phyloP scores from a whole-genome alignment of 2,113 vertebrate species.

The Gambusia affinis region DNA sequence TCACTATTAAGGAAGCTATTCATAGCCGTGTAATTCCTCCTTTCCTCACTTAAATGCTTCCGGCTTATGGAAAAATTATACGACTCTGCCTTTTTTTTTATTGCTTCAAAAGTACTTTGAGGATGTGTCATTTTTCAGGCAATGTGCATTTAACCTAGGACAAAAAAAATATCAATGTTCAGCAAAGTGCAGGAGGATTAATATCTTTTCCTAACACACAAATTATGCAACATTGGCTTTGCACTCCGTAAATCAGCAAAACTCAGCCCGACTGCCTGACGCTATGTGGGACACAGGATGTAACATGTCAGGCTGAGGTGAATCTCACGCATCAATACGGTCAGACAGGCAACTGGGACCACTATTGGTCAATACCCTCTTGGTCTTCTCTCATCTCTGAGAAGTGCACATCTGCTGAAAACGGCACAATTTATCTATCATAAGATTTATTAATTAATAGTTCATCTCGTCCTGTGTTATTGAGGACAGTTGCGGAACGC shows the following conservation, averaged over 20 bases:
- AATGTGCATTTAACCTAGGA: conserved; percentile 71
- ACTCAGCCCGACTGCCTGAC: conserved; percentile 31
- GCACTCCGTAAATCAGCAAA: conserved; percentile 70
- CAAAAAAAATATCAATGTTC: conserved; percentile 57
- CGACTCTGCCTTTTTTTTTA: conserved; percentile 58
- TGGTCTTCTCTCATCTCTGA: conserved; percentile 56
- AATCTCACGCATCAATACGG: conserved; percentile 47
- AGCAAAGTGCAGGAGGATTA: conserved; percentile 56
- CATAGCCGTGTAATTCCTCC: conserved; percentile 76
- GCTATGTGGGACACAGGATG: conserved; percentile 40
- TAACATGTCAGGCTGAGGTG: conserved; percentile 57
- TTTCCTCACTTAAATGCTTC: conserved; percentile 78
- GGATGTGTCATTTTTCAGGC: conserved; percentile 78
- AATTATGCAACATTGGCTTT: conserved; percentile 66
- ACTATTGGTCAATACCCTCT: conserved; percentile 71
- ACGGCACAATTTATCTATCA: conserved; percentile 78
- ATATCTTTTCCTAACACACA: conserved; percentile 73
- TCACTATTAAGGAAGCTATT: conserved; percentile 81
- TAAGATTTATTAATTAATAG: conserved; percentile 83
- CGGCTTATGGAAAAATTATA: conserved; percentile 84
- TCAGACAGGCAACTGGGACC: conserved; percentile 28
- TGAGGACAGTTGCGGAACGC: conserved; percentile 80
- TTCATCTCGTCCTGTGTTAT: conserved; percentile 78
- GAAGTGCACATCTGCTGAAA: conserved; percentile 77
- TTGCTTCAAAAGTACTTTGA: conserved; percentile 75